Base-by-base conservation (phyloP, 2,797 vertebrate genomes). In the Myiotriccus ornatus region DNA sequence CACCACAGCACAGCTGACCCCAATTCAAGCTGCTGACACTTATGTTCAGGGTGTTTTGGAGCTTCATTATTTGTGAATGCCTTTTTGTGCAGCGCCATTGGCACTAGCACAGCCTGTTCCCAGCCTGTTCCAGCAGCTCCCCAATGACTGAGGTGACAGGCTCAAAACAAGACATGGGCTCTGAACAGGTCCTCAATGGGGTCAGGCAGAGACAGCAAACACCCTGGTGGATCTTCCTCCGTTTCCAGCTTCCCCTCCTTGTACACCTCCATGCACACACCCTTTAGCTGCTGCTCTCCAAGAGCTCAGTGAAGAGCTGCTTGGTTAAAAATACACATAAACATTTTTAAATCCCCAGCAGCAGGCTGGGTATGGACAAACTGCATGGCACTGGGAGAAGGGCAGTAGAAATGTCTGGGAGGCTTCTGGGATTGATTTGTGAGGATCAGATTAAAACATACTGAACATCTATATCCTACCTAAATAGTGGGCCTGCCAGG, bases 21-120 rank as follows among this genome's bases (percentile, higher is more conserved):
- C 90, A 79, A 92, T 96, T 96, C 92, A 90, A 90, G 84, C 83
- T 63, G 86, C 88, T 93, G 91, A 95, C 94, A 94, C 57, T 78
- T 86, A 79, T 88, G 82, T 91, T 91, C 77, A 73, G 91, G 80
- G 88, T 94, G 70, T 94, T 95, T 91, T 80, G 95, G 88, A 70
- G 94, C 93, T 94, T 96, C 43, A 37, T 94, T 95, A 93, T 79
- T 94, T 93, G 94, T 96, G 95, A 96, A 96, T 91, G 96, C 88
- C 93, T 95, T 96, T 96, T 96, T 96, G 95, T 95, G 80, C 60
- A 56, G 80, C 0, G 0, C 74, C 63, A 35, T 39, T 96, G 95
- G 95, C 96, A 95, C 47, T 63, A 79, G 96, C 91, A 96, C 94
- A 91, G 91, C 77, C 67, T 95, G 94, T 96, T 95, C 96, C 85